phyloP scores from a whole-genome alignment of 2,113 vertebrate genomes.

The Peromyscus californicus region DNA sequence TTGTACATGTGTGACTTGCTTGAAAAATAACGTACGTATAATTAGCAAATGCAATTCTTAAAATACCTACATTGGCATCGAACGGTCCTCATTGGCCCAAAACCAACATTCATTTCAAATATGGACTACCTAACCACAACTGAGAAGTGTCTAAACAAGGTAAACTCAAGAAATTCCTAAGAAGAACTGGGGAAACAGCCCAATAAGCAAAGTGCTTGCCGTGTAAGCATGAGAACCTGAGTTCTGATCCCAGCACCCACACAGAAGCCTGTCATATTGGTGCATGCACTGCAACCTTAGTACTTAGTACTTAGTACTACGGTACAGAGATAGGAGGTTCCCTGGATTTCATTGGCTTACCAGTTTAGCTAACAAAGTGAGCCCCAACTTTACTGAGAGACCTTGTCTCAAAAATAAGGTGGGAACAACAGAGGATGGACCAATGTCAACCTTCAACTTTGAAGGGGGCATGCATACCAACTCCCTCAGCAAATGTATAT shows the following conservation, averaged over 20 bases:
- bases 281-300: neutral
- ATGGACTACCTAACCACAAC: neutral
- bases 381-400: neutral
- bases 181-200: neutral
- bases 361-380: neutral
- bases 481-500: neutral
- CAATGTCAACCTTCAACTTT: neutral
- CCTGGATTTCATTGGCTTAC: neutral
- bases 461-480: no score
- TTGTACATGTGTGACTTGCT: neutral
- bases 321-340: neutral
- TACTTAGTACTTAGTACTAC: no score
- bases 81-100: neutral
- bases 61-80: neutral
- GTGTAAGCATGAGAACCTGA: neutral
- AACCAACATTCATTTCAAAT: neutral
- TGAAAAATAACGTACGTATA: neutral
- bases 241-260: neutral
- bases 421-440: neutral
- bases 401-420: neutral
- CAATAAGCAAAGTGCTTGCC: neutral
- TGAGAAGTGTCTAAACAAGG: neutral
- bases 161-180: neutral
- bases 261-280: neutral
- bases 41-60: neutral